These are phyloP conservation scores for Ptilodon capucinus DNA, from an alignment of 2,888 invertebrate genomes.

Conservation along the genomic window DNA sequence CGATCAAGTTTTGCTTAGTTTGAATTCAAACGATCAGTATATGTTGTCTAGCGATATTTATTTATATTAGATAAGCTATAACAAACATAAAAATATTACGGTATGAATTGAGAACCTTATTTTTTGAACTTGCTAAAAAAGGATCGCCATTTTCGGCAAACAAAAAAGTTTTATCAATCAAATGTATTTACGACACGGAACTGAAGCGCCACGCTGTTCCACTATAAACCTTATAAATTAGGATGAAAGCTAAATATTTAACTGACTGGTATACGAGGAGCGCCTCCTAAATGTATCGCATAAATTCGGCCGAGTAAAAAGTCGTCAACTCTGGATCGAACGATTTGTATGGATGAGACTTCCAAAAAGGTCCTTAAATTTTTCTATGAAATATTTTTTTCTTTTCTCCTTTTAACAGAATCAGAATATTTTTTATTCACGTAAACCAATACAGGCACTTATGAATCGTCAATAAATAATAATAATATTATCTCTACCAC, in stretches of 20 bases:
- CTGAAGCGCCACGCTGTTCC: slow-evolving; percentile 55
- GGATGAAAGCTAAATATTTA: slow-evolving; percentile 73
- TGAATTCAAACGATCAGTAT: too few relatives aligned
- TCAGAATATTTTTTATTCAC: too few relatives aligned
- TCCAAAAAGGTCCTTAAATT: too few relatives aligned
- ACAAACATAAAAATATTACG: not conserved
- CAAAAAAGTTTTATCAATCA: slow-evolving; percentile 57
- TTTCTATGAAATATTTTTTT: not conserved
- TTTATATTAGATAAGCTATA: too few relatives aligned
- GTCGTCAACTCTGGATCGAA: slow-evolving; percentile 60
- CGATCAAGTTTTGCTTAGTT: too few relatives aligned
- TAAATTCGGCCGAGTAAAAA: slow-evolving; percentile 76
- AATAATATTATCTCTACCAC: too few relatives aligned
- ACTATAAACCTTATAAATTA: slow-evolving; percentile 72
- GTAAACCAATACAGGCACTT: too few relatives aligned
- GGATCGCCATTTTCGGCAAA: slow-evolving; percentile 13
- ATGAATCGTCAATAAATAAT: too few relatives aligned
- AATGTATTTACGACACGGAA: slow-evolving; percentile 61
- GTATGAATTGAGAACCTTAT: too few relatives aligned
- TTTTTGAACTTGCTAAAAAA: not conserved
- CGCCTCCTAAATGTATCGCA: slow-evolving; percentile 76
- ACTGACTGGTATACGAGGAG: slow-evolving; percentile 73
- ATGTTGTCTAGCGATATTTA: too few relatives aligned
- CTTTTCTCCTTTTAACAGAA: too few relatives aligned
- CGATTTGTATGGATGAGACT: slow-evolving; percentile 39